phyloP scores from a whole-genome alignment of 1,140 invertebrate genomes.

The Neuroterus valhalla region DNA sequence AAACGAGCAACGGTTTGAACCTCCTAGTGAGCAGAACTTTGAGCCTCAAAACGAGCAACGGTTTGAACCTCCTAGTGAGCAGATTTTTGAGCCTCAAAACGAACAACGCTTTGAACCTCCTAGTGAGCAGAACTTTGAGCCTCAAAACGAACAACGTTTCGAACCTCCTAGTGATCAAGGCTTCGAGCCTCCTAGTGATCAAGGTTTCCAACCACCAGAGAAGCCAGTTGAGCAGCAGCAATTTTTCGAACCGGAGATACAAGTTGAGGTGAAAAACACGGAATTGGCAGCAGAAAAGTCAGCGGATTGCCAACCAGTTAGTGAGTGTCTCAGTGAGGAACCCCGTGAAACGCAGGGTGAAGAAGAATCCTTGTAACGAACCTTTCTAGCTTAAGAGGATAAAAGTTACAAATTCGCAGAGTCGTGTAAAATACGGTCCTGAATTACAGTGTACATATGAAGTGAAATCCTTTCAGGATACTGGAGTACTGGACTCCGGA shows the following conservation, averaged over 20 bases:
- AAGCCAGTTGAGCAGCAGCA: slow-evolving; percentile 29
- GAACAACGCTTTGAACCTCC: background rate
- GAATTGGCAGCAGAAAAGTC: slow-evolving; percentile 6
- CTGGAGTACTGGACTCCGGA: slow-evolving; percentile 55
- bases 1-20: slow-evolving; percentile 4
- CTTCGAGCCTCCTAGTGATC: background rate
- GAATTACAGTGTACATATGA: slow-evolving; percentile 59
- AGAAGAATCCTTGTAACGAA: slow-evolving; percentile 9
- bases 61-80: slow-evolving; percentile 17
- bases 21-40: slow-evolving; percentile 2
- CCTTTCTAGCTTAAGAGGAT: background rate
- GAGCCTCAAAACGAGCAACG: slow-evolving; percentile 5
- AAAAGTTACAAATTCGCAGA: slow-evolving; percentile 37
- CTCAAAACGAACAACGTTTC: background rate
- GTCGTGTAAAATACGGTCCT: slow-evolving; percentile 57
- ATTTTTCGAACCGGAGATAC: background rate
- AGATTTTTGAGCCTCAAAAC: background rate
- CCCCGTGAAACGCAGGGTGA: background rate
- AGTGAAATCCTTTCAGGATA: slow-evolving; percentile 42
- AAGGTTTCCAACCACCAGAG: slow-evolving; percentile 3
- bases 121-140: slow-evolving; percentile 1
- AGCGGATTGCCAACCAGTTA: background rate
- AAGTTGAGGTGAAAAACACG: slow-evolving; percentile 2
- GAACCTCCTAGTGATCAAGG: slow-evolving; percentile 6
- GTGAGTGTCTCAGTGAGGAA: slow-evolving; percentile 17